Evolutionary conservation across 2,113 vertebrate species (phyloP).

Genomic region (Rhegmatorhina hoffmannsi): DNA sequence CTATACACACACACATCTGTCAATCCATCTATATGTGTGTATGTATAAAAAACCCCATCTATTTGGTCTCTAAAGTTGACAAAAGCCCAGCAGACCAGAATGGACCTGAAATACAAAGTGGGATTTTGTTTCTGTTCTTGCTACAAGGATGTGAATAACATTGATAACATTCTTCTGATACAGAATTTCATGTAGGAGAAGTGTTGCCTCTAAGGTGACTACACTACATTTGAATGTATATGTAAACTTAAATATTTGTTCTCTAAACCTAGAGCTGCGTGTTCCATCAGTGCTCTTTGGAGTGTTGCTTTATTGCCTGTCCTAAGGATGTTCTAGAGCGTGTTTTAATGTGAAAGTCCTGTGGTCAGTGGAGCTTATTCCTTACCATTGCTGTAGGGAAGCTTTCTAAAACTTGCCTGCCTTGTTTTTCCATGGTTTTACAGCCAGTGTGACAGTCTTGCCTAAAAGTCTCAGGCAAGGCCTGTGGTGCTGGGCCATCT

Average conservation of each 20-base stretch:
- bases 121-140: neutral
- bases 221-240: neutral
- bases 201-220: neutral
- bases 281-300: neutral
- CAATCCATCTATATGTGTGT: neutral
- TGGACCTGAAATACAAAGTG: neutral
- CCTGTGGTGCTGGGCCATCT: neutral
- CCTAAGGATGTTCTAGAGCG: neutral
- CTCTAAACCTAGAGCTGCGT: neutral
- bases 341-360: neutral
- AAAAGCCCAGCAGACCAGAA: neutral
- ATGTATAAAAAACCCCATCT: accelerated
- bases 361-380: neutral
- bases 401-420: neutral
- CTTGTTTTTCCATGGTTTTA: neutral
- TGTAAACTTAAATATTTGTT: neutral
- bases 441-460: neutral
- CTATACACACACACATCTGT: neutral
- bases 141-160: neutral
- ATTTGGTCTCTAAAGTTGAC: neutral
- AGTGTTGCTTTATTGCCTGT: neutral
- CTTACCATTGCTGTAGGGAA: neutral
- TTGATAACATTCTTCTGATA: neutral
- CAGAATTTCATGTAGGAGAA: neutral
- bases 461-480: neutral